Percentiles rank a stretch among this genome's conserved stretches.
Evolutionary conservation across 1,140 invertebrate species (phyloP).

Genomic region (Nixonia krombeini): DNA sequence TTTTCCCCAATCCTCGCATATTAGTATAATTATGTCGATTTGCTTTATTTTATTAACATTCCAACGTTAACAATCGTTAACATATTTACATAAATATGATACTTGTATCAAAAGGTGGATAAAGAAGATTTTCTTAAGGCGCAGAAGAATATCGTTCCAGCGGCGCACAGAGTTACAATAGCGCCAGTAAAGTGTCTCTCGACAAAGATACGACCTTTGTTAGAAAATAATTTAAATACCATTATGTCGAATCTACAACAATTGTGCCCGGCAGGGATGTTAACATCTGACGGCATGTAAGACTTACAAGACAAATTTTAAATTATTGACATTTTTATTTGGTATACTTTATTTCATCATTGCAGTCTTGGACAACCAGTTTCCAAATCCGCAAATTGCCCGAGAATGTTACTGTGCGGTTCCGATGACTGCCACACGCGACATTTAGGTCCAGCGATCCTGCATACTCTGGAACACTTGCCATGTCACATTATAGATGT

Average conservation of each 20-base stretch:
- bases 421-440: too few relatives aligned
- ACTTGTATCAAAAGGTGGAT: conserved; percentile 69
- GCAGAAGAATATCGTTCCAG: conserved; percentile 78
- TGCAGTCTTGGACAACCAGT: too few relatives aligned
- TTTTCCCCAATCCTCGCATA: too few relatives aligned
- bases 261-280: conserved; percentile 61
- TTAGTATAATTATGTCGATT: too few relatives aligned
- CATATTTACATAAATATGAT: conserved; percentile 5
- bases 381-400: too few relatives aligned
- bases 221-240: conserved; percentile 68
- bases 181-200: conserved; percentile 74
- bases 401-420: too few relatives aligned
- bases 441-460: too few relatives aligned
- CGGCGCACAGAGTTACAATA: conserved; percentile 75
- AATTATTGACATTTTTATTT: too few relatives aligned
- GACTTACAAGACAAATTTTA: conserved; percentile 10
- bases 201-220: conserved; percentile 72
- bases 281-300: conserved; percentile 58
- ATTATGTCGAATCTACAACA: conserved; percentile 60
- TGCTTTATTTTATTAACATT: too few relatives aligned
- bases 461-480: too few relatives aligned
- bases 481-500: too few relatives aligned
- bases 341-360: too few relatives aligned
- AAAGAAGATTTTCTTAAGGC: conserved; percentile 79
- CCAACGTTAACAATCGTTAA: neutral